These are phyloP conservation scores for Columba janthina DNA, from an alignment of 2,113 vertebrate species.

Conservation along the genomic window DNA sequence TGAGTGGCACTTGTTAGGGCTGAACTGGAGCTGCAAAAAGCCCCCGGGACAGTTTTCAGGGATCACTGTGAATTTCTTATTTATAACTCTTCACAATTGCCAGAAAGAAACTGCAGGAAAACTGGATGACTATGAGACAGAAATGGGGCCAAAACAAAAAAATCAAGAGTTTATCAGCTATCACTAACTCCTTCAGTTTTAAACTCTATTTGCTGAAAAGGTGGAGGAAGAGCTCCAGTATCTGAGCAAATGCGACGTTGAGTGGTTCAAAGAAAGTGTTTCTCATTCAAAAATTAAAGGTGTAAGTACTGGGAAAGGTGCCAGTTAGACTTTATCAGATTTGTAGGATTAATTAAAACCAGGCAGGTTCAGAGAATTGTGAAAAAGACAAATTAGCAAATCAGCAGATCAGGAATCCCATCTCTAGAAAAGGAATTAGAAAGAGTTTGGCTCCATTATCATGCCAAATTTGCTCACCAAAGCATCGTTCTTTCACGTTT, in stretches of 20 bases:
- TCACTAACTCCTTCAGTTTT: background rate
- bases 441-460: background rate
- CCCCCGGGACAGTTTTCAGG: background rate
- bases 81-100: background rate
- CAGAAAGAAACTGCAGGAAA: background rate
- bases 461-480: background rate
- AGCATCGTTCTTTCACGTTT: rapidly evolving
- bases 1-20: background rate
- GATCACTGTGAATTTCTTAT: background rate
- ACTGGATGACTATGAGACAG: background rate
- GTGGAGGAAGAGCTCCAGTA: background rate
- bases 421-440: background rate
- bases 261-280: background rate
- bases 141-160: background rate
- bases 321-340: constrained; percentile 12
- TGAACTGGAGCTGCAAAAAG: background rate
- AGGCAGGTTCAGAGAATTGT: background rate
- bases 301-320: background rate
- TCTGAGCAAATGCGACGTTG: background rate
- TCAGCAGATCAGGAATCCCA: background rate
- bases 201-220: background rate
- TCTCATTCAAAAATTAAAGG: background rate
- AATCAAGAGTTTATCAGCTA: background rate
- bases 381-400: constrained; percentile 30
- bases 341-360: constrained; percentile 32